Conservation (phyloP, 2,113 vertebrate genomes). For the Malurus melanocephalus region DNA sequence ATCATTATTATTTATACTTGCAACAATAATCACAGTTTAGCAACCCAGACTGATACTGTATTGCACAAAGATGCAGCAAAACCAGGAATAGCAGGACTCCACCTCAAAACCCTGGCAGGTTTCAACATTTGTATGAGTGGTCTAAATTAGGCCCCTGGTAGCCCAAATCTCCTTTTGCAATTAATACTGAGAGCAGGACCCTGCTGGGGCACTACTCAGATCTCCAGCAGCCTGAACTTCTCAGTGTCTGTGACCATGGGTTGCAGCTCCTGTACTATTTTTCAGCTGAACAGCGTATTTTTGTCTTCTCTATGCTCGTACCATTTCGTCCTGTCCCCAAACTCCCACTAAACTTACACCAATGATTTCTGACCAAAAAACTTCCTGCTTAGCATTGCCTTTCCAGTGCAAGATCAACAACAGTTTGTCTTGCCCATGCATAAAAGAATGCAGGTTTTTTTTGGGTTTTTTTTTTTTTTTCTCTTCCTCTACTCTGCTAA, state of each 20-base stretch:
- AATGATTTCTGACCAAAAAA: background rate
- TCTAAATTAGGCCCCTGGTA: background rate
- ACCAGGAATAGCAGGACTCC: background rate
- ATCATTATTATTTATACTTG: background rate
- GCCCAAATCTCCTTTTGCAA: background rate
- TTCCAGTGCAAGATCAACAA: background rate
- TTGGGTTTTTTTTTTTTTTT: background rate
- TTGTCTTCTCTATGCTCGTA: background rate
- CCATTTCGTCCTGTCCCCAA: background rate
- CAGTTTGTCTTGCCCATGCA: background rate
- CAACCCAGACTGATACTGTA: background rate
- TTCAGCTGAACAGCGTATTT: background rate
- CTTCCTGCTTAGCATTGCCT: background rate
- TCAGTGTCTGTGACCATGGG: background rate
- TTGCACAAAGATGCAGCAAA: background rate
- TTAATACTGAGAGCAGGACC: conserved; percentile 3
- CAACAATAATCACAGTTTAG: background rate
- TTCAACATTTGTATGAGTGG: background rate
- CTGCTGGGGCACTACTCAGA: background rate
- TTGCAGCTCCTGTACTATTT: background rate
- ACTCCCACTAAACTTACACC: background rate
- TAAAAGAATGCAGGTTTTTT: background rate
- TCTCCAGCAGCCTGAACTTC: background rate
- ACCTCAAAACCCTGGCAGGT: background rate
- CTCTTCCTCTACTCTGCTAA: background rate